Evolutionary conservation across 2,888 invertebrate genomes (phyloP).

Genomic region (Hymenopus coronatus): DNA sequence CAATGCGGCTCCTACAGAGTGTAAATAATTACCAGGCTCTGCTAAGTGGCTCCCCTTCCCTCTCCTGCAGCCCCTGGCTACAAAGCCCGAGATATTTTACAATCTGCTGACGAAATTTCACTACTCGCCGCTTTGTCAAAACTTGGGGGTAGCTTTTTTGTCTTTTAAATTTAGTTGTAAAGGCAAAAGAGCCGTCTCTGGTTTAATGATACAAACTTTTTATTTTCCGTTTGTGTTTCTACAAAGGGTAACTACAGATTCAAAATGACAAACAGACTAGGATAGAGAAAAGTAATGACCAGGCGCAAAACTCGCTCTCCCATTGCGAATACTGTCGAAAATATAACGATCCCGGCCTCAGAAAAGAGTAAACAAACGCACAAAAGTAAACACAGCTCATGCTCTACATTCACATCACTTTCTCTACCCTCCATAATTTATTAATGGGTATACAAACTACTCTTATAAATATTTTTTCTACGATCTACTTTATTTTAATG

Average conservation of each 20-base stretch:
- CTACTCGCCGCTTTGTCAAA: background rate
- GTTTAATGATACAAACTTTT: background rate
- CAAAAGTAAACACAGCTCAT: too few species aligned
- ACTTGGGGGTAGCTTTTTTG: background rate
- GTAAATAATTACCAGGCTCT: background rate
- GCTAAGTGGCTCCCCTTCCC: background rate
- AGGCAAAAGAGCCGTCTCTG: background rate
- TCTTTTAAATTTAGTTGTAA: background rate
- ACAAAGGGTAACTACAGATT: background rate
- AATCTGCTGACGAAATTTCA: background rate
- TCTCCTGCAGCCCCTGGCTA: background rate
- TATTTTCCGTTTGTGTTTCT: background rate
- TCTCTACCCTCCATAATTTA: too few species aligned
- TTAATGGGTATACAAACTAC: too few species aligned
- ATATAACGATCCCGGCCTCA: too few species aligned
- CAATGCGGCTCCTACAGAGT: background rate
- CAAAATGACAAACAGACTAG: too few species aligned
- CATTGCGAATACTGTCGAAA: too few species aligned
- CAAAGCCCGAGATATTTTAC: background rate
- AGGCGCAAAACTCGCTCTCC: too few species aligned
- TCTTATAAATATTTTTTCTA: too few species aligned
- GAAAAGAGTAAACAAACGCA: too few species aligned
- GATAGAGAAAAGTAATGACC: too few species aligned
- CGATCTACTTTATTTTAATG: too few species aligned
- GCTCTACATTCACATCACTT: too few species aligned